These are phyloP conservation scores for Drosophila auraria DNA, from an alignment of 1,140 invertebrate genomes.

Conservation along the genomic window DNA sequence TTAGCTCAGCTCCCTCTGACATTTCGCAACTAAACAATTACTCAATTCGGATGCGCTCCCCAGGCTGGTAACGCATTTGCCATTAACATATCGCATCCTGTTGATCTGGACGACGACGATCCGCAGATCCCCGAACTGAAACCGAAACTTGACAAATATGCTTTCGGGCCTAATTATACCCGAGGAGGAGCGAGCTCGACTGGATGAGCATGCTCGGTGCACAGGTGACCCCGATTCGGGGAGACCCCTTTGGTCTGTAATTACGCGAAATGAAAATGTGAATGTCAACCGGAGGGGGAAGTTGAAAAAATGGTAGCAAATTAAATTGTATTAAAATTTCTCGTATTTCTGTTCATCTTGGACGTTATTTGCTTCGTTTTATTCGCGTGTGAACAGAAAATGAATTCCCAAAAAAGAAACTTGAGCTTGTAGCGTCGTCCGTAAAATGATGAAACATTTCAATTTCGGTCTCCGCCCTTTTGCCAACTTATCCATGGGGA, in stretches of 20 bases:
- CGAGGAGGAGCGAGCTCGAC: slow-evolving; percentile 34
- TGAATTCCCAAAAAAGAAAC: slow-evolving; percentile 41
- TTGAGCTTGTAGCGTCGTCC: slow-evolving; percentile 16
- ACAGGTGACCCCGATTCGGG: slow-evolving; percentile 63
- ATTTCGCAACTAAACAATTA: slow-evolving; percentile 55
- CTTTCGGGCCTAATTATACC: slow-evolving; percentile 79
- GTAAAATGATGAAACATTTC: slow-evolving; percentile 62
- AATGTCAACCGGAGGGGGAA: slow-evolving; percentile 63
- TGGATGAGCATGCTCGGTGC: slow-evolving; percentile 63
- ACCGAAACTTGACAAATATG: slow-evolving; percentile 77
- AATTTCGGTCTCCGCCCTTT: slow-evolving; percentile 54
- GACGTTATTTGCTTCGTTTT: slow-evolving; percentile 26
- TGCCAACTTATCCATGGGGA: slow-evolving; percentile 24
- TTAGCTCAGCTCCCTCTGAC: slow-evolving; percentile 8
- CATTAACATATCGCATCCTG: slow-evolving; percentile 82
- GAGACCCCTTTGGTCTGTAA: slow-evolving; percentile 55
- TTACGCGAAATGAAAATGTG: slow-evolving; percentile 76
- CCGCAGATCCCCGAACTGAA: slow-evolving; percentile 23
- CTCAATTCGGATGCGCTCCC: slow-evolving; percentile 64
- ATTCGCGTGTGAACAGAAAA: slow-evolving; percentile 65
- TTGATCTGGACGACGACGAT: slow-evolving; percentile 55
- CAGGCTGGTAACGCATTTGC: slow-evolving; percentile 48
- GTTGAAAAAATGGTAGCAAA: slow-evolving; percentile 68
- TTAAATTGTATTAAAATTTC: slow-evolving; percentile 79
- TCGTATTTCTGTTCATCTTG: slow-evolving; percentile 51